A percentile compares a stretch with the other conserved stretches of the same genome.
phyloP scores from a whole-genome alignment of 2,888 invertebrate genomes.

The Apeira syringaria region DNA sequence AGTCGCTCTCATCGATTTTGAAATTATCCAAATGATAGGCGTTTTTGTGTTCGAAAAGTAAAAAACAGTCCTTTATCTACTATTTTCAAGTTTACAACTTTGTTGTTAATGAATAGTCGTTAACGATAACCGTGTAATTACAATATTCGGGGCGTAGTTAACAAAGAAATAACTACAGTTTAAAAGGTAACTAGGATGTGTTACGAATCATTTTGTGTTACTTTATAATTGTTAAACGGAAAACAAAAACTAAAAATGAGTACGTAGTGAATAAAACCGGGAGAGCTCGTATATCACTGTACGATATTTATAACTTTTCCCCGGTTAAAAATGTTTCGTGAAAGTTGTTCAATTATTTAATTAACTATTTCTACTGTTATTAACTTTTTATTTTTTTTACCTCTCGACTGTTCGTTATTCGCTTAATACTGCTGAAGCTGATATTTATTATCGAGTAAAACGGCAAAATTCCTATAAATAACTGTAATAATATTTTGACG shows the following conservation, averaged over 20 bases:
- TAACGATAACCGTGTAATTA: constrained; percentile 42
- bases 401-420: no score
- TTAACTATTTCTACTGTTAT: constrained; percentile 6
- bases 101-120: constrained; percentile 37
- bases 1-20: no score
- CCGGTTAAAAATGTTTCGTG: constrained; percentile 7
- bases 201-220: constrained; percentile 14
- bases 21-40: constrained; percentile 5
- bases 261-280: constrained; percentile 1
- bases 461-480: no score
- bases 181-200: no score
- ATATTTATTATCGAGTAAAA: no score
- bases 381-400: no score
- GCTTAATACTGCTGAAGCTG: no score
- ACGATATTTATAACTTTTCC: constrained; percentile 11
- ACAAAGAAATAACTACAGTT: no score
- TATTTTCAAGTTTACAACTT: constrained; percentile 41
- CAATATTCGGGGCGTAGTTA: constrained; percentile 8
- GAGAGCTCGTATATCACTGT: constrained; percentile 1
- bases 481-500: no score
- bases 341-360: constrained; percentile 15
- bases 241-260: constrained; percentile 2
- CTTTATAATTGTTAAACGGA: constrained; percentile 5
- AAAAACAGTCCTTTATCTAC: constrained; percentile 37
- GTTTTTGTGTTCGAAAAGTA: constrained; percentile 6